These are phyloP conservation scores for Griposia aprilina DNA, from an alignment of 2,888 invertebrate genomes.

Conservation along the genomic window DNA sequence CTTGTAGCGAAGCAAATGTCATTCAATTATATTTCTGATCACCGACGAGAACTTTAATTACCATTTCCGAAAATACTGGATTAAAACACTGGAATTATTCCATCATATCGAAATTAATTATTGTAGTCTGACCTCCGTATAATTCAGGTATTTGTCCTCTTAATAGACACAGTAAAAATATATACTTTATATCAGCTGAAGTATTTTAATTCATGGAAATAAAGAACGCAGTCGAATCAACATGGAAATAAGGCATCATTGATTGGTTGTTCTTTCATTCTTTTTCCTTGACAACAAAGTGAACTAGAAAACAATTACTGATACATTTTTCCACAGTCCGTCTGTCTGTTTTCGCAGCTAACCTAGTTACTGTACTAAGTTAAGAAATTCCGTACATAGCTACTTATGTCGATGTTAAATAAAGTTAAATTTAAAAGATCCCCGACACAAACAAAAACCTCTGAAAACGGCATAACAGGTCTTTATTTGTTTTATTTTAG, in stretches of 20 bases:
- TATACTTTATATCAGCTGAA: background rate
- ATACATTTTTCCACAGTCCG: background rate
- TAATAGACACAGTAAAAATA: constrained; percentile 20
- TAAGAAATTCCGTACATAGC: background rate
- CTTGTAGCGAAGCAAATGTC: background rate
- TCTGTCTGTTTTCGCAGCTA: background rate
- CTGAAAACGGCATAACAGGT: too few species aligned
- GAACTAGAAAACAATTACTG: constrained; percentile 17
- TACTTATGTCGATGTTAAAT: background rate
- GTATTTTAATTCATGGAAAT: constrained; percentile 13
- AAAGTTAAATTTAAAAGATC: too few species aligned
- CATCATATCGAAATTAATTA: background rate
- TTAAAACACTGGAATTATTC: background rate
- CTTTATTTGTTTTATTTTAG: too few species aligned
- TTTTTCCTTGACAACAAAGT: constrained; percentile 15
- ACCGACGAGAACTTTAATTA: background rate
- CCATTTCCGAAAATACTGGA: background rate
- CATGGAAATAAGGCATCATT: too few species aligned
- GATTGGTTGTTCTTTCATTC: constrained; percentile 14
- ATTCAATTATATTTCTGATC: background rate
- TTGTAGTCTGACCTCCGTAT: constrained; percentile 13
- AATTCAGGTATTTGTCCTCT: constrained; percentile 14
- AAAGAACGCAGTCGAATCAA: constrained; percentile 22
- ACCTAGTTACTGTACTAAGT: background rate
- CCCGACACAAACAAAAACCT: too few species aligned